These are phyloP conservation scores for Cyclura pinguis DNA, from an alignment of 2,797 vertebrate species.

Conservation along the genomic window DNA sequence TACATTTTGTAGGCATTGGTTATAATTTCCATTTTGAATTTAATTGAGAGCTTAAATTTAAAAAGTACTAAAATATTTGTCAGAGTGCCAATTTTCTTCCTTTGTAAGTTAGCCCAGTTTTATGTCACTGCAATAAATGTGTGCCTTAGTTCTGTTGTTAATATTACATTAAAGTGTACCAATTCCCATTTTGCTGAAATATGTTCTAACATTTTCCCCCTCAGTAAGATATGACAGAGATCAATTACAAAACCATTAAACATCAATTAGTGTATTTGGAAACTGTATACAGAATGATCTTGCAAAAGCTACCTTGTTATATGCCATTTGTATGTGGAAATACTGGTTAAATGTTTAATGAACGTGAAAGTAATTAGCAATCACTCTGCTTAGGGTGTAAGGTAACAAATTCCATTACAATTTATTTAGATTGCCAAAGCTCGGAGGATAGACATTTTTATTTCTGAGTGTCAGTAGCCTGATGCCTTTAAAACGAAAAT, in stretches of 20 bases:
- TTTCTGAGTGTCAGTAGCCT: constrained; percentile 6
- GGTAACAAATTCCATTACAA: constrained; percentile 48
- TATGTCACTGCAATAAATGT: constrained; percentile 44
- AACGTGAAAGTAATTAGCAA: constrained; percentile 75
- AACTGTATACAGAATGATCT: constrained; percentile 76
- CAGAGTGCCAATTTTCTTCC: constrained; percentile 49
- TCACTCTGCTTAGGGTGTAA: constrained; percentile 65
- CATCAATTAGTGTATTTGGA: constrained; percentile 75
- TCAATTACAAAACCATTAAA: constrained; percentile 78
- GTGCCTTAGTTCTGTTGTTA: constrained; percentile 56
- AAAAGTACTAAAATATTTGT: constrained; percentile 46
- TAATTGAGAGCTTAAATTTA: constrained; percentile 45
- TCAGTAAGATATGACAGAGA: constrained; percentile 67
- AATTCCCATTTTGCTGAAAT: constrained; percentile 65
- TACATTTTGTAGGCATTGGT: constrained; percentile 19
- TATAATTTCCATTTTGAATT: constrained; percentile 51
- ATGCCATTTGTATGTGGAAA: constrained; percentile 71
- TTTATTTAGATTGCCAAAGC: constrained; percentile 58
- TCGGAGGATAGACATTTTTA: constrained; percentile 48
- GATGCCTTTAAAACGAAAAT: background rate
- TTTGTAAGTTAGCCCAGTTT: constrained; percentile 45
- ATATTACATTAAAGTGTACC: constrained; percentile 64
- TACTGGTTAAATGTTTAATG: constrained; percentile 74
- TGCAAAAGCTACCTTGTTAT: constrained; percentile 69
- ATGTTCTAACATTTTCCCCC: constrained; percentile 51